Base-by-base conservation (phyloP, 2,888 invertebrate species). In the Idaea aversata region DNA sequence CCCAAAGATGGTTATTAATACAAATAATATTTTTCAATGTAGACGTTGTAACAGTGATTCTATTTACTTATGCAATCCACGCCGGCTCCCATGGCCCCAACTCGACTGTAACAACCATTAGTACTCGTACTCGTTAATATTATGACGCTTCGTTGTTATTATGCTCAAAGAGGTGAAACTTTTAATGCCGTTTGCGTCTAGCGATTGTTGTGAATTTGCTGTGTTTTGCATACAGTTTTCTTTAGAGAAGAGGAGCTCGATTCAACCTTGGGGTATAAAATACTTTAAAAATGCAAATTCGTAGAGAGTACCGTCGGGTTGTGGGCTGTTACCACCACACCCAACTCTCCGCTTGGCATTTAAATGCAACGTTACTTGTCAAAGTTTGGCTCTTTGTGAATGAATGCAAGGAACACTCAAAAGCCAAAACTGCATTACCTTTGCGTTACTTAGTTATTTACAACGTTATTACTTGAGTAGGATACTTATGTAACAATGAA, bases 281-380 rank as follows among this genome's bases (percentile, higher is more conserved):
- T 80, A 84, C 82, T 78, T 80, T 81, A 84, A 88, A 88, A 88
- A 88, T 88, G 85, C 79, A 85, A 88, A 88, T 87, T 77, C 58
- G 62, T 67, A 65, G 71, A 77, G 77, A 77, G 78, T 75, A 80
- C 70, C 74, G 75, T 71, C 75, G 70, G 68, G 67, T 72, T 67
- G 70, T 73, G 70, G 68, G 67, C 72, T 67, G 70, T 73, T 67
- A 74, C 76, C 76, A 72, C 71, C 76, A 77, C 71, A 70, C 75
- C 77, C 65, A 57, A 62, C 64, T 69, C 76, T 77, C 73, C 72
- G 78, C 75, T 77, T 75, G 81, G 75, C 82, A 87, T 88, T 88
- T 85, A 88, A 89, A 90, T 88, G 86, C 87, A 88, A 82, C 83
- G 84, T 77, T 81, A 86, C 86, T 87, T 88, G 86, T 84, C 84